phyloP scores from a whole-genome alignment of 2,113 vertebrate species.

The Gracilinanus agilis region DNA sequence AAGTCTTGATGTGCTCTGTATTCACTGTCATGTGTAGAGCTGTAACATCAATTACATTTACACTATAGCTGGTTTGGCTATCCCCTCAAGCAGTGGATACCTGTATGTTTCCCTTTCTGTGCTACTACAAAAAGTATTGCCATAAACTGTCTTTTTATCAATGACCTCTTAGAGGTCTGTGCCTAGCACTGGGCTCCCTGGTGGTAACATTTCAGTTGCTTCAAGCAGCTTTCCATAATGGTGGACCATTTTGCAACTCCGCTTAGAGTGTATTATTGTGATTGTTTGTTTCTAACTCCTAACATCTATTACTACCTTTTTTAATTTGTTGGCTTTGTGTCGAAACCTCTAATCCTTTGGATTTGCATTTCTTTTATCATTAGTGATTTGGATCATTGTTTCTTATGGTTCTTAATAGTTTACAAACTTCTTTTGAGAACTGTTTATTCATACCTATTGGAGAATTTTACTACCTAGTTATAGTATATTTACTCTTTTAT shows the following conservation, averaged over 20 bases:
- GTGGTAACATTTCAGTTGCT: neutral
- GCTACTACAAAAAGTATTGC: neutral
- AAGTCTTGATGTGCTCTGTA: neutral
- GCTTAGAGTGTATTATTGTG: neutral
- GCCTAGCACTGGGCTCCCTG: neutral
- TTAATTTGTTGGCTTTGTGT: neutral
- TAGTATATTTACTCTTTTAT: neutral
- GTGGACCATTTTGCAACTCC: neutral
- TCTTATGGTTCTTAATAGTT: neutral
- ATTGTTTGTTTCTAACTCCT: constrained; percentile 4
- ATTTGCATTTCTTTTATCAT: too few relatives aligned
- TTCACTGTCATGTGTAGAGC: neutral
- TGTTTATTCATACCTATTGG: neutral
- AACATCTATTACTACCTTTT: neutral
- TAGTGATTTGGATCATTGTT: neutral
- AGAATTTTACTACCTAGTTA: neutral
- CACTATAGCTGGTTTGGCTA: neutral
- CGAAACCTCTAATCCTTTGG: neutral
- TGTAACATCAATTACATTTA: neutral
- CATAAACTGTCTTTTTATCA: neutral
- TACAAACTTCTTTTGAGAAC: neutral
- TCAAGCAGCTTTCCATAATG: neutral
- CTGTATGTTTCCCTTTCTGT: neutral
- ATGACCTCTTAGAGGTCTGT: neutral
- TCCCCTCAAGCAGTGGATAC: neutral